These are phyloP conservation scores for Actinia tenebrosa DNA, from an alignment of 64 coral and sea anemone genomes.

Conservation along the genomic window DNA sequence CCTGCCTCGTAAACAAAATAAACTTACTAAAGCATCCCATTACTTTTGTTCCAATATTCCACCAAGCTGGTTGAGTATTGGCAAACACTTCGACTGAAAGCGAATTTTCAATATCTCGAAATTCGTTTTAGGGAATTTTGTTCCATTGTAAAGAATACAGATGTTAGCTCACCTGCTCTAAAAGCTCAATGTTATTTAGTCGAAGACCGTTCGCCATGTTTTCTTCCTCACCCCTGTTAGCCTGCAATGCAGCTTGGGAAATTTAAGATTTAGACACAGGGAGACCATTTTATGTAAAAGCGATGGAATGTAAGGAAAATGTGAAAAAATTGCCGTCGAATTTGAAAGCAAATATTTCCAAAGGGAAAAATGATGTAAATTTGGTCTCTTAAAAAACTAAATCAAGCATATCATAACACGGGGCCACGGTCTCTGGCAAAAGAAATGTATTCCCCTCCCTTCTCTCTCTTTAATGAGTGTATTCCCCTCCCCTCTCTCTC, in stretches of 20 bases:
- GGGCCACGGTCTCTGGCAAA: no score
- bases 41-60: background rate
- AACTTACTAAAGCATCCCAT: background rate
- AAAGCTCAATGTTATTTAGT: background rate
- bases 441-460: no score
- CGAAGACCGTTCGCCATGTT: slow-evolving; percentile 5
- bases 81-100: background rate
- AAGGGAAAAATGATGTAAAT: no score
- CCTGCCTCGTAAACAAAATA: background rate
- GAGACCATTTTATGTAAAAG: background rate
- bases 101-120: background rate
- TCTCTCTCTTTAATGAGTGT: no score
- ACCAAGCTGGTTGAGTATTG: background rate
- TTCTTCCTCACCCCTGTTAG: background rate
- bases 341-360: no score
- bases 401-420: no score
- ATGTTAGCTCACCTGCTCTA: background rate
- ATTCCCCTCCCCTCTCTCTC: no score
- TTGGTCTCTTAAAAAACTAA: no score
- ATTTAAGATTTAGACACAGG: background rate
- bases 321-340: no score
- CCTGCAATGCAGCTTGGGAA: slow-evolving; percentile 4
- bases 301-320: background rate
- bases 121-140: background rate
- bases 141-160: background rate